These are phyloP conservation scores for Adelges cooleyi DNA, from an alignment of 1,140 invertebrate genomes.

Conservation along the genomic window DNA sequence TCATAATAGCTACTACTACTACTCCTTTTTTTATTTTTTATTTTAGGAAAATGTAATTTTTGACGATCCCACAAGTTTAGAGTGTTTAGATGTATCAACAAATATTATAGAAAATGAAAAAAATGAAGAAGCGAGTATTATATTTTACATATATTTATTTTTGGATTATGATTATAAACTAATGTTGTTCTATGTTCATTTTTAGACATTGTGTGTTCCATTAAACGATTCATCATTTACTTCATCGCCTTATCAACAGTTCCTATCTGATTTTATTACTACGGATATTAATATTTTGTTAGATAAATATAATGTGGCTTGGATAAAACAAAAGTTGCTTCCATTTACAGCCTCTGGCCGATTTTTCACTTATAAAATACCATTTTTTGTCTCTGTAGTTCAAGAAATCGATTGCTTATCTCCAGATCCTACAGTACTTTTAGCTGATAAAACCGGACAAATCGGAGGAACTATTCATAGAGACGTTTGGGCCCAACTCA, in stretches of 20 bases:
- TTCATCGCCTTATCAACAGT: conserved; percentile 15
- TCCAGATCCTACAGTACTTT: conserved; percentile 19
- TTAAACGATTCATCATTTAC: conserved; percentile 6
- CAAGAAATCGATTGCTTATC: conserved; percentile 25
- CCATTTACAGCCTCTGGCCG: neutral
- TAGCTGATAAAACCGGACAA: conserved; percentile 17
- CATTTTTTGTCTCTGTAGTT: conserved; percentile 26
- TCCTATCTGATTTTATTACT: conserved; percentile 3
- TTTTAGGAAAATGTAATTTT: neutral
- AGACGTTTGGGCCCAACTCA: conserved; percentile 22
- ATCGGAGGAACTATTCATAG: conserved; percentile 28
- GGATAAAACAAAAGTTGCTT: conserved; percentile 22
- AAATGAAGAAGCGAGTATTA: neutral
- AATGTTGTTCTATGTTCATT: neutral
- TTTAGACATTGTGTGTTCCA: neutral
- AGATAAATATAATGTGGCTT: conserved; percentile 17
- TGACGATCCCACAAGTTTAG: conserved; percentile 3
- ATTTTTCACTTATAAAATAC: conserved; percentile 17
- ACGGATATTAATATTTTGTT: neutral
- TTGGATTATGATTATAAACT: neutral
- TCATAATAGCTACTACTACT: no score
- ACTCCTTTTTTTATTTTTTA: no score
- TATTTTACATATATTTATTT: no score
- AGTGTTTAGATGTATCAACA: conserved; percentile 1
- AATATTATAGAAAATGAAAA: neutral